Evolutionary conservation across 1,140 invertebrate genomes (phyloP).

Genomic region (Aleiodes sp.): DNA sequence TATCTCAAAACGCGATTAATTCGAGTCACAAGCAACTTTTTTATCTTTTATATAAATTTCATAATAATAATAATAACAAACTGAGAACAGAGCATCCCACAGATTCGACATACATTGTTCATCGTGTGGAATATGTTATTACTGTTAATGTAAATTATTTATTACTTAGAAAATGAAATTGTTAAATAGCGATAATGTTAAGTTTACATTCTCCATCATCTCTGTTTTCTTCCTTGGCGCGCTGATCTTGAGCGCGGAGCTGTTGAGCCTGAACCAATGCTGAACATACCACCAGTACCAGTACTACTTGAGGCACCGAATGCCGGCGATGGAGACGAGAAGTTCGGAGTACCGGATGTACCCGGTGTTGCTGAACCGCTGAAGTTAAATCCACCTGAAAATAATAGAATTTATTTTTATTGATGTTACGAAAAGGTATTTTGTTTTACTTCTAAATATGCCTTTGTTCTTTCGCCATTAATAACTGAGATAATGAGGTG

Average conservation of each 20-base stretch:
- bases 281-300: constrained; percentile 54
- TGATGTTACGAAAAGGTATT: constrained; percentile 6
- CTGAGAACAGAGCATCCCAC: not conserved
- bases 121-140: not conserved
- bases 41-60: not conserved
- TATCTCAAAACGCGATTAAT: not conserved
- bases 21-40: constrained; percentile 3
- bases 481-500: constrained; percentile 15
- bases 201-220: constrained; percentile 64
- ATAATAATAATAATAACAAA: not conserved
- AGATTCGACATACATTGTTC: not conserved
- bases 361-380: constrained; percentile 41
- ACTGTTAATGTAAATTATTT: not conserved
- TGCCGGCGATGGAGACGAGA: constrained; percentile 39
- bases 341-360: constrained; percentile 45
- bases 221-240: constrained; percentile 52
- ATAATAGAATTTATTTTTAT: constrained; percentile 32
- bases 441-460: no score
- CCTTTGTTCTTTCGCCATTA: no score
- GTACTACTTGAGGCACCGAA: not conserved
- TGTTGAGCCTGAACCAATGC: constrained; percentile 61
- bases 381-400: constrained; percentile 55
- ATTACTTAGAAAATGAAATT: not conserved
- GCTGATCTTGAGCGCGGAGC: constrained; percentile 54
- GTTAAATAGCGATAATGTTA: not conserved